Percentiles rank a stretch among this genome's conserved stretches.
These are phyloP conservation scores for Pardosa pseudoannulata DNA, from an alignment of 2,888 invertebrate genomes.

Conservation along the genomic window DNA sequence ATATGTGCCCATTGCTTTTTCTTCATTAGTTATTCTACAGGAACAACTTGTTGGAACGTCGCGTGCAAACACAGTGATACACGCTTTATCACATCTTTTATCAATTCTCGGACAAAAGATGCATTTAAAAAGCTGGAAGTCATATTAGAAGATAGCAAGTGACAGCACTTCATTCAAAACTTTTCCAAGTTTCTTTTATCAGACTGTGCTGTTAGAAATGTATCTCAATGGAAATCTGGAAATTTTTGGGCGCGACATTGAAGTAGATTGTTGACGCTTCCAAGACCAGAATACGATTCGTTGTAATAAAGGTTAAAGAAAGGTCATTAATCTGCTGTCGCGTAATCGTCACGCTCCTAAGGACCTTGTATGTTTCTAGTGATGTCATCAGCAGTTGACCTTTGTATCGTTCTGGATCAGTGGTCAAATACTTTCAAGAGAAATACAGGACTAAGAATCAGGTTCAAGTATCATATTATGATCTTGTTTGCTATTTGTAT, in stretches of 20 bases:
- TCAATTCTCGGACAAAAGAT: not conserved
- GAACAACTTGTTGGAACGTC: not conserved
- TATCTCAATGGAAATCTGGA: constrained; percentile 35
- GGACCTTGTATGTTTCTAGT: not conserved
- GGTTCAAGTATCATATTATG: too few species aligned
- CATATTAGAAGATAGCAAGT: not conserved
- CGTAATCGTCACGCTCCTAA: constrained; percentile 8
- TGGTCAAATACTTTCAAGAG: too few species aligned
- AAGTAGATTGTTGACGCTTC: not conserved
- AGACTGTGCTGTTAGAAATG: constrained; percentile 10
- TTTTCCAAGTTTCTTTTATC: constrained; percentile 18
- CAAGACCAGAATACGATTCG: constrained; percentile 7
- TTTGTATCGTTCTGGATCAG: constrained; percentile 13
- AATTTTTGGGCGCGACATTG: constrained; percentile 8
- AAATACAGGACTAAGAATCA: too few species aligned
- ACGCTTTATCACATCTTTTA: not conserved
- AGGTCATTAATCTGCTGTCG: constrained; percentile 30
- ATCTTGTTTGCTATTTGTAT: too few species aligned
- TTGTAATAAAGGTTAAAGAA: constrained; percentile 6
- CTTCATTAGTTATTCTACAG: not conserved
- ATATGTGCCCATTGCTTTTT: not conserved
- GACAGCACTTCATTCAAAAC: constrained; percentile 11
- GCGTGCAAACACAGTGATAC: not conserved
- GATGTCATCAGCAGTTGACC: not conserved
- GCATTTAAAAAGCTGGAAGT: not conserved